Conservation (phyloP, 2,113 vertebrate genomes). For the Labeo catla region DNA sequence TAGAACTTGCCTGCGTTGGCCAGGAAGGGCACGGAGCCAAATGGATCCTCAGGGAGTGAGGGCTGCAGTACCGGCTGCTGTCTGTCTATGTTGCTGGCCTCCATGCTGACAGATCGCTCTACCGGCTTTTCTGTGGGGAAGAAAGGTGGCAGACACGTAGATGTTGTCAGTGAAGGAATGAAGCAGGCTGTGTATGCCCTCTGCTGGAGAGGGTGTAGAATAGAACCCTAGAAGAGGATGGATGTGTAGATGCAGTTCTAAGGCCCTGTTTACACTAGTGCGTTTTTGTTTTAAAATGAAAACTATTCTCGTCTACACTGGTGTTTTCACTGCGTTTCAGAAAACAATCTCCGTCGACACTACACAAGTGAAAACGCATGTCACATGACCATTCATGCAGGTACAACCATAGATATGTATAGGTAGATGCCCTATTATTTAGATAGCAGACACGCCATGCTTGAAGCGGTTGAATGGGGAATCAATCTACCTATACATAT, state of each 20-base stretch:
- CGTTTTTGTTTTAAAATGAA: no score
- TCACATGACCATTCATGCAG: no score
- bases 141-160: neutral
- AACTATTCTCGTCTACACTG: no score
- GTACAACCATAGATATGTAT: no score
- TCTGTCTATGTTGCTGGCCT: conserved; percentile 73
- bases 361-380: no score
- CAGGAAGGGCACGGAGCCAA: conserved; percentile 94
- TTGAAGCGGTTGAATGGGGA: no score
- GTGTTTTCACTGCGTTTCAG: no score
- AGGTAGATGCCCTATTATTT: no score
- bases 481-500: no score
- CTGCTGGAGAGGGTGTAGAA: conserved; percentile 54
- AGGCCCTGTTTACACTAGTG: neutral
- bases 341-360: no score
- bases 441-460: no score
- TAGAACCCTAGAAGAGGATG: neutral
- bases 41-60: conserved; percentile 87
- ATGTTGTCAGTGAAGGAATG: neutral
- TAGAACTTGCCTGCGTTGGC: conserved; percentile 97
- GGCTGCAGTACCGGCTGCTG: conserved; percentile 67
- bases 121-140: conserved; percentile 80
- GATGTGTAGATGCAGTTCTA: neutral
- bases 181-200: conserved; percentile 14
- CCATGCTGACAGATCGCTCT: conserved; percentile 81